These are phyloP conservation scores for Tolmerus cingulatus DNA, from an alignment of 2,888 invertebrate species.

Conservation along the genomic window DNA sequence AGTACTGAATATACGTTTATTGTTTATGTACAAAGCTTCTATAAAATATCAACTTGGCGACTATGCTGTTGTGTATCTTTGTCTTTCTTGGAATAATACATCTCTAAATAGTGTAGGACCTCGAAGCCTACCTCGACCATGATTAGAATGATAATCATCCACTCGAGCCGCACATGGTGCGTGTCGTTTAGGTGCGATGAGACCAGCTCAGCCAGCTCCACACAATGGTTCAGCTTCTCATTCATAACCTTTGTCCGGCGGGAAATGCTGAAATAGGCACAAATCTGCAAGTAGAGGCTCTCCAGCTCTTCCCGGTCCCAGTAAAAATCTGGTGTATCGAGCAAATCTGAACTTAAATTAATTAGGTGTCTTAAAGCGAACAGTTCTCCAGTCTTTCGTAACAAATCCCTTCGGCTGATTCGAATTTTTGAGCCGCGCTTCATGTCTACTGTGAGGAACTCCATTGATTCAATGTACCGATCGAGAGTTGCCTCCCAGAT, in stretches of 20 bases:
- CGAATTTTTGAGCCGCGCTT: slow-evolving; percentile 76
- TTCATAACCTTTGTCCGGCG: slow-evolving; percentile 94
- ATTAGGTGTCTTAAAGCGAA: slow-evolving; percentile 88
- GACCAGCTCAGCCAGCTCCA: slow-evolving; percentile 88
- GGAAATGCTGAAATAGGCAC: slow-evolving; percentile 83
- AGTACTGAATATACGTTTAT: not conserved
- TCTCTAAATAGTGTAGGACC: slow-evolving; percentile 77
- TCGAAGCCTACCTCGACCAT: slow-evolving; percentile 93
- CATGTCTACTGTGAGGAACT: slow-evolving; percentile 80
- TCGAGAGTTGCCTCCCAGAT: slow-evolving; percentile 92
- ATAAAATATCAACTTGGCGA: not conserved
- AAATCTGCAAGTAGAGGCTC: slow-evolving; percentile 80
- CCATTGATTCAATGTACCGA: slow-evolving; percentile 82
- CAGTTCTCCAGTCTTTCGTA: slow-evolving; percentile 85
- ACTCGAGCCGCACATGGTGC: slow-evolving; percentile 92
- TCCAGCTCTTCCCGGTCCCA: slow-evolving; percentile 96
- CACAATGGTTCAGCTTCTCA: slow-evolving; percentile 93
- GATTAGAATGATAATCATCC: slow-evolving; percentile 97
- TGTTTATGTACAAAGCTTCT: not conserved
- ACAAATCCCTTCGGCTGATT: slow-evolving; percentile 68
- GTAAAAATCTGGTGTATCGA: slow-evolving; percentile 97
- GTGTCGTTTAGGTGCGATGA: slow-evolving; percentile 90
- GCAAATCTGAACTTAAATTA: slow-evolving; percentile 90
- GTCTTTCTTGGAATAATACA: slow-evolving; percentile 61
- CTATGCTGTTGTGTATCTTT: not conserved